Base-by-base conservation (phyloP, 2,797 vertebrate species). In the Ctenopoma kingsleyae region DNA sequence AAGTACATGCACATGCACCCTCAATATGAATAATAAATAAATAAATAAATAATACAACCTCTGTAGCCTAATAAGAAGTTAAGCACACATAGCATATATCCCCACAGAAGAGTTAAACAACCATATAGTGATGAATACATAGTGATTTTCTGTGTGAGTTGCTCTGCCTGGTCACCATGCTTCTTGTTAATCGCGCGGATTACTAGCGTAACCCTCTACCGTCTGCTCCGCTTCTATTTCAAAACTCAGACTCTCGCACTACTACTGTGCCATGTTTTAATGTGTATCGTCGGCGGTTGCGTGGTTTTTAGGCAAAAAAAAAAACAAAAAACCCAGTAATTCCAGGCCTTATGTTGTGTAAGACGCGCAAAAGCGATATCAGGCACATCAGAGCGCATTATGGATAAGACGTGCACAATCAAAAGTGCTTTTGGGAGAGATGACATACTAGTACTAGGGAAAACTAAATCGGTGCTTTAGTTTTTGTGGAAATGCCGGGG, bases 151-250 rank as follows among this genome's bases (percentile, higher is more conserved):
- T 65, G 78, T 13, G 30, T 38, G 30, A 53, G 23, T 50, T 57
- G 74, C 50, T 38, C 76, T 36, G 65, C 74, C 74, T 64, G 71
- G 53, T 82, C 81, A 74, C 60, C 74, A 57, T 80, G 86, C 83
- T 80, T 82, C 72, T 71, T 74, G 67, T 83, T 92, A 91, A 94
- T 92, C 91, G 80, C 81, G 55, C 40, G 90, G 91, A 93, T 93
- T 93, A 93, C 54, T 77, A 76, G 70, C 71, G 81, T 83, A 91
- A 43, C 82, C 85, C 74, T 88, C 61, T 74, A 56, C 86, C 83
- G 84, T 91, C 91, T 90, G 92, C 84, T 87, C 65, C 63, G 74
- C 85, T 90, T 87, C 85, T 82, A 81, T 86, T 87, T 87, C 72
- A 67, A 81, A 83, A 79, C 80, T 76, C 80, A 55, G 32, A 72